phyloP scores from a whole-genome alignment of 2,797 vertebrate genomes.

The Sciurus carolinensis region DNA sequence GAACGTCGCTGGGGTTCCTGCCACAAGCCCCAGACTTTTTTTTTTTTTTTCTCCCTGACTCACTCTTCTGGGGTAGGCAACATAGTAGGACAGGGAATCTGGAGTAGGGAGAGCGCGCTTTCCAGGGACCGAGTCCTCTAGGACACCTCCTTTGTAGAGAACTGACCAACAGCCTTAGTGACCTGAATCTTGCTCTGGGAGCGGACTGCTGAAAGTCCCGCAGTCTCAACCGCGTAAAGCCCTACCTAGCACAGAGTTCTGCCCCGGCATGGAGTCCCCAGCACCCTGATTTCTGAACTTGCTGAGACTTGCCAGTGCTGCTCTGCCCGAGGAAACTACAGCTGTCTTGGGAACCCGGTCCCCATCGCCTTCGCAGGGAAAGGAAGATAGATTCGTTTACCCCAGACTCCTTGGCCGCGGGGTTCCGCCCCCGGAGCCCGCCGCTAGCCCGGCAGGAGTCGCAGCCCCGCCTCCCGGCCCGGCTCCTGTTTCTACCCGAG shows the following conservation, averaged over 20 bases:
- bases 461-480: constrained; percentile 59
- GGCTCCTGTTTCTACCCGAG: constrained; percentile 77
- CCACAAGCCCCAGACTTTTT: neutral
- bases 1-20: neutral
- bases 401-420: neutral
- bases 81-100: neutral
- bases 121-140: neutral
- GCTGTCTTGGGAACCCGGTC: neutral
- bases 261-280: neutral
- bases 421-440: constrained; percentile 38
- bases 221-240: neutral
- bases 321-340: neutral
- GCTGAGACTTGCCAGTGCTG: neutral
- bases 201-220: neutral
- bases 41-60: neutral
- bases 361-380: neutral
- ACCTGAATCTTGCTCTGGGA: neutral
- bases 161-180: neutral
- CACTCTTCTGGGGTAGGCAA: neutral
- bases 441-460: neutral
- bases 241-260: neutral
- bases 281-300: neutral
- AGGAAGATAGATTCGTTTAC: constrained; percentile 22
- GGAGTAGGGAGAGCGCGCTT: neutral
- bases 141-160: neutral